Evolutionary conservation across 2,113 vertebrate species (phyloP).

Genomic region (Epinephelus fuscoguttatus): DNA sequence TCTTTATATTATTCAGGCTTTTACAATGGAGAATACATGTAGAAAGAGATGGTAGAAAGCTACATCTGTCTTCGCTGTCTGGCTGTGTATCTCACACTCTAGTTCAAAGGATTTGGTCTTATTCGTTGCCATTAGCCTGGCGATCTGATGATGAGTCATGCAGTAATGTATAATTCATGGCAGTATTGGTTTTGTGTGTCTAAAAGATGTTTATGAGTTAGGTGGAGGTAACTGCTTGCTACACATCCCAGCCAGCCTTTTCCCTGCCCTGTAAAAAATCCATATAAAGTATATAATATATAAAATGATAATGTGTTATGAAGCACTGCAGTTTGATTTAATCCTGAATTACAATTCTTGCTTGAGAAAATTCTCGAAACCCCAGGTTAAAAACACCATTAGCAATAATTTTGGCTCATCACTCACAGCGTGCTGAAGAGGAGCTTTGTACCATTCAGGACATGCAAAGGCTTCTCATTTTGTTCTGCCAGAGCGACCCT

Average conservation of each 20-base stretch:
- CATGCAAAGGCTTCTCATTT: not conserved
- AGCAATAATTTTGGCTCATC: not conserved
- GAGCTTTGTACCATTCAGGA: not conserved
- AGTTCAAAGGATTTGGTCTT: not conserved
- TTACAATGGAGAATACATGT: not conserved
- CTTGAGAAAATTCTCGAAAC: not conserved
- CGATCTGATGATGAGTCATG: constrained; percentile 39
- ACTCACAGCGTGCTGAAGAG: not conserved
- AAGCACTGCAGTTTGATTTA: not conserved
- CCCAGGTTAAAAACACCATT: not conserved
- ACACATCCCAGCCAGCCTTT: not conserved
- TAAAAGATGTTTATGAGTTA: constrained; percentile 10
- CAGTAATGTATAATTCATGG: constrained; percentile 46
- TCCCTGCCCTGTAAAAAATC: too few relatives aligned
- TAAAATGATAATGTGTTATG: not conserved
- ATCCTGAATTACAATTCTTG: not conserved
- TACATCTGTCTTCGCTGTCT: not conserved
- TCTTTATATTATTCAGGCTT: not conserved
- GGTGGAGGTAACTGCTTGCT: constrained; percentile 13
- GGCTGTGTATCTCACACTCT: not conserved
- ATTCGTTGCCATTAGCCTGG: constrained; percentile 21
- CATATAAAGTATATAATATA: not conserved
- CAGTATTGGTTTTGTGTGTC: constrained; percentile 38
- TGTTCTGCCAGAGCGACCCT: not conserved
- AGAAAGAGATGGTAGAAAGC: not conserved